phyloP scores from a whole-genome alignment of 2,797 vertebrate genomes.

The Calcarius lapponicus region DNA sequence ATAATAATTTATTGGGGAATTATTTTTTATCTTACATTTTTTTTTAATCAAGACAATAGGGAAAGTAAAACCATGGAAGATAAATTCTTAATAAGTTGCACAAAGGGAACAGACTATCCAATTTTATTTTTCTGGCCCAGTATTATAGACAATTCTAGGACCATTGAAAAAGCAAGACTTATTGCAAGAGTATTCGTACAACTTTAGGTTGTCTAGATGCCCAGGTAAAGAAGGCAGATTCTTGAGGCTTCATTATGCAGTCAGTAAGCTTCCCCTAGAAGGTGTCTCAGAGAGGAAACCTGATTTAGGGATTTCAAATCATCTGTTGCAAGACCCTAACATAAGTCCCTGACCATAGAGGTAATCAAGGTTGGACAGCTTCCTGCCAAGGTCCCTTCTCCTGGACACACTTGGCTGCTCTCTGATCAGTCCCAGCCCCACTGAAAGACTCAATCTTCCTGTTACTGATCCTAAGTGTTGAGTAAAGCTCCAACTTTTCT shows the following conservation, averaged over 20 bases:
- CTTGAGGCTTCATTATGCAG: neutral
- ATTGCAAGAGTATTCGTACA: neutral
- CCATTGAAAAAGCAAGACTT: neutral
- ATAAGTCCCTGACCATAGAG: neutral
- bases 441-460: neutral
- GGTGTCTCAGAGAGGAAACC: neutral
- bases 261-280: neutral
- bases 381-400: neutral
- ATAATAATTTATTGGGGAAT: neutral
- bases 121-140: neutral
- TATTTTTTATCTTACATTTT: neutral
- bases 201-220: neutral
- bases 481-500: neutral
- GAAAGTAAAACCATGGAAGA: neutral
- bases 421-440: neutral
- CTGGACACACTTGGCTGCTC: neutral
- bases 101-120: neutral
- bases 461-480: neutral
- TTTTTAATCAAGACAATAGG: neutral
- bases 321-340: neutral
- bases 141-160: neutral
- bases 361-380: neutral
- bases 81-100: neutral
- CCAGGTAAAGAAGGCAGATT: neutral
- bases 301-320: neutral